These are phyloP conservation scores for Pteromalus puparum DNA, from an alignment of 1,140 invertebrate genomes.

Conservation along the genomic window DNA sequence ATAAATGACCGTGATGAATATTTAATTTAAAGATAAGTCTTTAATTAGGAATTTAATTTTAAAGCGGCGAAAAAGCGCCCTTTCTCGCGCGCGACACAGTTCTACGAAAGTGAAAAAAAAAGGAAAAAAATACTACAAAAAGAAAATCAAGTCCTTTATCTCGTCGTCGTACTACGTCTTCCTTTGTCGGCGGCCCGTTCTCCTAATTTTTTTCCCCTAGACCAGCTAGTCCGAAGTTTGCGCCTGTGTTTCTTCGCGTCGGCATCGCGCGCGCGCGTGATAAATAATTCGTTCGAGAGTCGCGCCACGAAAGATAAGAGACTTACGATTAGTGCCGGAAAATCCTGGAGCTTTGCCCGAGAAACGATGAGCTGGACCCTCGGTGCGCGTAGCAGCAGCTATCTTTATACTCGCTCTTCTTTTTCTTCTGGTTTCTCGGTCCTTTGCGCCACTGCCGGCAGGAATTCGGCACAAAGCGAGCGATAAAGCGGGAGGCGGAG, in stretches of 20 bases:
- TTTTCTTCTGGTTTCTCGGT: not conserved
- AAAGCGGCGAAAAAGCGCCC: not conserved
- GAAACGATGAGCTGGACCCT: slow-evolving; percentile 2
- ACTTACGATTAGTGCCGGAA: slow-evolving; percentile 33
- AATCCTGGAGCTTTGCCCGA: slow-evolving; percentile 35
- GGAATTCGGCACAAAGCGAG: not conserved
- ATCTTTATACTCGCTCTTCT: not conserved
- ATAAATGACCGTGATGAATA: not conserved
- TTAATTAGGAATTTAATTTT: slow-evolving; percentile 27
- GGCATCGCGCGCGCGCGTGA: no score
- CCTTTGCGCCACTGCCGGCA: not conserved
- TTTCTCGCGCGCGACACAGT: not conserved
- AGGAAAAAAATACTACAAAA: not conserved
- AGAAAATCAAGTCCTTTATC: no score
- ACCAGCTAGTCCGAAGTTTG: not conserved
- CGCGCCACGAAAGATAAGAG: not conserved
- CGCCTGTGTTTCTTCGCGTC: not conserved
- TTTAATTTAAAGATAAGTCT: not conserved
- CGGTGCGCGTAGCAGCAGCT: no score
- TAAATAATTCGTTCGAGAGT: slow-evolving; percentile 34
- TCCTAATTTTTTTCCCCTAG: not conserved
- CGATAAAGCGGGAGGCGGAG: not conserved
- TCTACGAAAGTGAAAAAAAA: not conserved
- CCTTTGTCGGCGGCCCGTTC: not conserved
- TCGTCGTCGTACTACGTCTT: not conserved